A percentile compares a stretch with the other conserved stretches of the same genome.
These are phyloP conservation scores for Myopa tessellatipennis DNA, from an alignment of 2,888 invertebrate species.

Conservation along the genomic window DNA sequence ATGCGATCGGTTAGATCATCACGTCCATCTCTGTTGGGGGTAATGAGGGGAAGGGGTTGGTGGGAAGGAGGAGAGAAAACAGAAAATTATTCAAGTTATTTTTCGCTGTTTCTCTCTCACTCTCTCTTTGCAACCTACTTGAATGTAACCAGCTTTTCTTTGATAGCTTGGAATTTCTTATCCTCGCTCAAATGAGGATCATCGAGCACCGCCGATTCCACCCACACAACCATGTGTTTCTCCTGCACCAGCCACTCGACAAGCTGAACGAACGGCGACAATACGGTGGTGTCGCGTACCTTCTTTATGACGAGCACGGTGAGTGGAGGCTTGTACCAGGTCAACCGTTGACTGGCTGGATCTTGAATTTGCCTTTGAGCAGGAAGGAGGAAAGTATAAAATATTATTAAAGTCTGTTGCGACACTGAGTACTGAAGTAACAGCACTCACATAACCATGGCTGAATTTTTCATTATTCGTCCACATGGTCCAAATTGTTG, in stretches of 20 bases:
- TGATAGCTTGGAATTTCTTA: conserved; percentile 79
- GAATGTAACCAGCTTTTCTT: conserved; percentile 87
- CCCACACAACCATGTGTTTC: conserved; percentile 95
- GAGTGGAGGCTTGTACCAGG: conserved; percentile 96
- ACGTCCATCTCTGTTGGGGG: conserved; percentile 78
- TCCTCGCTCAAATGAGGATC: conserved; percentile 83
- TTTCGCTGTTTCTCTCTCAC: background rate
- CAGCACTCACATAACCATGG: conserved; percentile 90
- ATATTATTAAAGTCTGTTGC: background rate
- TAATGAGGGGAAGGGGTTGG: too few relatives aligned
- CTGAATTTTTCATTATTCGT: conserved; percentile 95
- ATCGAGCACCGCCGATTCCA: conserved; percentile 90
- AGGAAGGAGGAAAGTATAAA: conserved; percentile 53
- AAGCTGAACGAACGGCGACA: conserved; percentile 90
- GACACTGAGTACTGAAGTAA: background rate
- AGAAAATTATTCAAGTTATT: background rate
- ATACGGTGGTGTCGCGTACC: conserved; percentile 89
- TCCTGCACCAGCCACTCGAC: conserved; percentile 95
- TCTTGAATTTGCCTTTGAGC: conserved; percentile 90
- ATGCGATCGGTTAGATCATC: conserved; percentile 96
- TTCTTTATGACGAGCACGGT: conserved; percentile 98
- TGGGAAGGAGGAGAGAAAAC: too few relatives aligned
- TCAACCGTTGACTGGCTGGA: conserved; percentile 94
- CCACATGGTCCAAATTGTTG: conserved; percentile 99
- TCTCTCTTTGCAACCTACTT: conserved; percentile 57